Base-by-base conservation (phyloP, 1,140 invertebrate genomes). In the Drosophila asahinai region DNA sequence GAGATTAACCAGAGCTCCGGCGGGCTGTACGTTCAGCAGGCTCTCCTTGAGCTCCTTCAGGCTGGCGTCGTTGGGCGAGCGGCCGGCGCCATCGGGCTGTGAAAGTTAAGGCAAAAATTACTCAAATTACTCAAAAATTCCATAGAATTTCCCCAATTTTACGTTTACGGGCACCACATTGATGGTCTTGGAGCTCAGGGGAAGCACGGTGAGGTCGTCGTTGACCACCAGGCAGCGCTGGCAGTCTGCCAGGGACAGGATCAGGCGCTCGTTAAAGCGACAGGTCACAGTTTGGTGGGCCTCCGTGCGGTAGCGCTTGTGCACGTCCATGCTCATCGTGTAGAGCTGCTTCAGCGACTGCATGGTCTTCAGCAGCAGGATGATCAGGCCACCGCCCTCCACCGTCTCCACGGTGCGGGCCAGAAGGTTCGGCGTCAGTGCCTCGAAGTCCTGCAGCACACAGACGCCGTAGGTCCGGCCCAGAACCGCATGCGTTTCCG, bases 381-480 rank as follows among this genome's bases (percentile, higher is more conserved):
- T 95, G 66, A 99, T 96, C 0, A 99, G 83, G 22, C 99, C 99
- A 67, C 99, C 99, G 61, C 99, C 99, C 95, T 99, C 98, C 1
- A 99, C 98, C 1, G 99, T 99, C 95, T 99, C 99, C 79, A 99
- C 96, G 7, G 99, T 99, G 75, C 99, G 94, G 0, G 99, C 99
- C 87, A 99, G 94, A 48, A 99, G 94, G 94, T 99, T 99, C 7
- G 99, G 99, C n/a, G 99, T 99, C 1, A 99, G 86, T 3, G 99
- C 99, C 95, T 99, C 99, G 95, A 99, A 99, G 94, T 99, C 99
- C 96, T 99, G 98, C 66, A 99, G 94, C 66, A 99, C 96, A 94
- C 98, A 98, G 95, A 99, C 99, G 63, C 98, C 98, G 94, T 97
- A 99, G 1, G 99, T 99, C 77, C 99, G 98, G 60, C 99, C 99